Conservation (phyloP, 2,888 invertebrate species). For the Neoscelio sp. region DNA sequence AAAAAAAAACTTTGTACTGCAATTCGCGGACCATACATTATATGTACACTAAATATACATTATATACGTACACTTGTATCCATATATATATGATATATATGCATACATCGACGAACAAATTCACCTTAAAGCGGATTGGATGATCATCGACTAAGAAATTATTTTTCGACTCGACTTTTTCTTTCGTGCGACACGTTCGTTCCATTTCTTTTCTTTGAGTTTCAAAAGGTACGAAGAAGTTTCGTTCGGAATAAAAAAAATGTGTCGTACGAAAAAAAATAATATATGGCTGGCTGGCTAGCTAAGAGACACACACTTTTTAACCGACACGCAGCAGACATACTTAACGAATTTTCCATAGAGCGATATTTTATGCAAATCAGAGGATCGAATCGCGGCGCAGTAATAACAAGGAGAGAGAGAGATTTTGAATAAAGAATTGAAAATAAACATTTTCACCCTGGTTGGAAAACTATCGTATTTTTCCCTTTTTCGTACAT, state of each 20-base stretch:
- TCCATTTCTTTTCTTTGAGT: slow-evolving; percentile 48
- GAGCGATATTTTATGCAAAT: slow-evolving; percentile 70
- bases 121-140: slow-evolving; percentile 15
- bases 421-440: slow-evolving; percentile 53
- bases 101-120: slow-evolving; percentile 40
- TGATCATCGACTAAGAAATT: too few species aligned
- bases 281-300: slow-evolving; percentile 56
- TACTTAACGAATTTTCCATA: too few species aligned
- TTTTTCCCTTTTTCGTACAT: slow-evolving; percentile 63
- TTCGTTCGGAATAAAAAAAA: too few species aligned
- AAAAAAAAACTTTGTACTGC: slow-evolving; percentile 70
- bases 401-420: too few species aligned
- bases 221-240: too few species aligned
- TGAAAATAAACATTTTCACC: slow-evolving; percentile 68
- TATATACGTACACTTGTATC: slow-evolving; percentile 55
- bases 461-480: slow-evolving; percentile 64
- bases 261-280: neutral
- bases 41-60: slow-evolving; percentile 70
- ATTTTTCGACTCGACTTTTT: slow-evolving; percentile 33
- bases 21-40: slow-evolving; percentile 73
- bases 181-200: neutral
- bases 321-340: slow-evolving; percentile 56
- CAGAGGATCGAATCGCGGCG: too few species aligned
- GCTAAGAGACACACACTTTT: slow-evolving; percentile 45
- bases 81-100: slow-evolving; percentile 62